phyloP scores from a whole-genome alignment of 2,888 invertebrate species.

The Tryphoninae sp. region DNA sequence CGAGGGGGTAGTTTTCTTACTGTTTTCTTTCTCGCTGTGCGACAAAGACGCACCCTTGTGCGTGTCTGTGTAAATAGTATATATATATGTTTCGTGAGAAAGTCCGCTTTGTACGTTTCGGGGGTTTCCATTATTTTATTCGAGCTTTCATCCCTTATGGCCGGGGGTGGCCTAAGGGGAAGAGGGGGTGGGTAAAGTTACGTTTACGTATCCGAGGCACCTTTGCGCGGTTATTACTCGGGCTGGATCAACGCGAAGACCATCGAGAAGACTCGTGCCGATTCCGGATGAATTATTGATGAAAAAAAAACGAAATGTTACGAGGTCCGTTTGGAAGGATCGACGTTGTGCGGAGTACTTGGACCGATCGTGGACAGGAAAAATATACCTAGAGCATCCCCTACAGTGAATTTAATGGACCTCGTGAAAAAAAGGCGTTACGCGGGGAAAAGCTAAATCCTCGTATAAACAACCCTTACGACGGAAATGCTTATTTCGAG shows the following conservation, averaged over 20 bases:
- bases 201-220: constrained; percentile 1
- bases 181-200: neutral
- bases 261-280: constrained; percentile 19
- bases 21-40: constrained; percentile 32
- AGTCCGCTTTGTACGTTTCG: constrained; percentile 69
- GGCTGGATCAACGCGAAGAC: constrained; percentile 52
- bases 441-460: no score
- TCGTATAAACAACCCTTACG: no score
- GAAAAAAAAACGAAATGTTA: constrained; percentile 26
- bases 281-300: constrained; percentile 61
- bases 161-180: constrained; percentile 5
- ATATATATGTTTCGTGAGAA: constrained; percentile 43
- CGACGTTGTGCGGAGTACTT: neutral
- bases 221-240: constrained; percentile 22
- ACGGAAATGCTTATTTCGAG: neutral
- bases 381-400: constrained; percentile 16
- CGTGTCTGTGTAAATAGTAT: neutral
- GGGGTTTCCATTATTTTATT: constrained; percentile 78
- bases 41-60: constrained; percentile 1
- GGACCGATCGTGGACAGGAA: constrained; percentile 2
- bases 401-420: constrained; percentile 43
- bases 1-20: constrained; percentile 23
- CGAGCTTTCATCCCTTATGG: constrained; percentile 73
- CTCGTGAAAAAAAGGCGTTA: constrained; percentile 24
- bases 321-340: constrained; percentile 2